Conservation (phyloP, 1,140 invertebrate genomes). For the Zophobas atratus region DNA sequence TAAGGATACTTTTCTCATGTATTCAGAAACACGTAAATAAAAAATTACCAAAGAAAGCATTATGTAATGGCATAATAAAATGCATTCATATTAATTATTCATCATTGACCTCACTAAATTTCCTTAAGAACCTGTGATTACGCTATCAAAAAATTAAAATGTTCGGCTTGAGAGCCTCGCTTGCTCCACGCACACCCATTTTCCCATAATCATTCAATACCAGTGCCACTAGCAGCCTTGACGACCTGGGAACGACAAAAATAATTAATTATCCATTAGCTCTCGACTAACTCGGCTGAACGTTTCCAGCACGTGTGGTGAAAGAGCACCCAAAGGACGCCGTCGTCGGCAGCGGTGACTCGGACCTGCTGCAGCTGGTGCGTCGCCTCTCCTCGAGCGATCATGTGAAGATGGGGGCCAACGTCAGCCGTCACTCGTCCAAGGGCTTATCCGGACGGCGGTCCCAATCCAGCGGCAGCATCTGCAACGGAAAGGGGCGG, state of each 20-base stretch:
- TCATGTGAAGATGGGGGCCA: conserved; percentile 76
- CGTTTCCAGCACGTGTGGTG: conserved; percentile 52
- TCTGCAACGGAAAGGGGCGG: conserved; percentile 68
- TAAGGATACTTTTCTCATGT: too few relatives aligned
- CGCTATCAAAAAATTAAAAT: too few relatives aligned
- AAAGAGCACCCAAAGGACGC: conserved; percentile 37
- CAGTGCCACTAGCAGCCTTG: too few relatives aligned
- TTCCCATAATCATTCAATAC: too few relatives aligned
- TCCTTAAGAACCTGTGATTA: too few relatives aligned
- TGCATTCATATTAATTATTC: too few relatives aligned
- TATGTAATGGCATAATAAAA: too few relatives aligned
- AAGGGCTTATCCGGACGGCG: conserved; percentile 79
- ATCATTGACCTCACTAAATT: too few relatives aligned
- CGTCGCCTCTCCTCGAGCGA: conserved; percentile 53
- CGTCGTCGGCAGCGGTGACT: conserved; percentile 47
- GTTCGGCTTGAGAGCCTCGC: too few relatives aligned
- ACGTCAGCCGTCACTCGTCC: conserved; percentile 79
- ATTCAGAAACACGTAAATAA: too few relatives aligned
- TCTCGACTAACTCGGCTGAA: not conserved
- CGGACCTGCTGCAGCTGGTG: conserved; percentile 57
- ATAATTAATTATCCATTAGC: conserved; percentile 1
- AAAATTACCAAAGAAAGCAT: too few relatives aligned
- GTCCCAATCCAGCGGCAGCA: conserved; percentile 79
- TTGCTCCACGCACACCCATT: too few relatives aligned
- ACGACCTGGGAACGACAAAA: not conserved